Percentiles rank a stretch among this genome's conserved stretches.
Evolutionary conservation across 2,888 invertebrate species (phyloP).

Genomic region (Frankliniella fusca): DNA sequence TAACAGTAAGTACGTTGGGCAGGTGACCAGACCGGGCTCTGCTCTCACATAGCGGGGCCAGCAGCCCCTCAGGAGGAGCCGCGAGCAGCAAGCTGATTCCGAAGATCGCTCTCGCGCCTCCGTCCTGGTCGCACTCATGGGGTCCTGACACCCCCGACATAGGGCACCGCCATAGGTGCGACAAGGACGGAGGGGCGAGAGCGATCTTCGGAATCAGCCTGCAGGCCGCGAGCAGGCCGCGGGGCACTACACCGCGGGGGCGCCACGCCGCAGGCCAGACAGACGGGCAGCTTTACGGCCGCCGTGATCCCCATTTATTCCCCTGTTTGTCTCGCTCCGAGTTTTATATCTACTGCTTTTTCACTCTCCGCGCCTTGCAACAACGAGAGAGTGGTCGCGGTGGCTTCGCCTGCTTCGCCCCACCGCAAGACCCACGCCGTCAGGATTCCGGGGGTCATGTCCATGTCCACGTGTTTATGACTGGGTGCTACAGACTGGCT

Average conservation of each 20-base stretch:
- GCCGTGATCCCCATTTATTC: conserved; percentile 19
- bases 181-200: no score
- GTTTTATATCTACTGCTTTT: conserved; percentile 7
- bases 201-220: no score
- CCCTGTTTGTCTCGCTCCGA: conserved; percentile 19
- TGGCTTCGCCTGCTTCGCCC: background rate
- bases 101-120: no score
- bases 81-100: no score
- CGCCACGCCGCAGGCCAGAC: background rate
- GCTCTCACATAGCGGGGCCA: no score
- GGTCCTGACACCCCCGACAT: no score
- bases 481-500: background rate
- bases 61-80: no score
- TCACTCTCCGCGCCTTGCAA: background rate
- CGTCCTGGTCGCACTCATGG: no score
- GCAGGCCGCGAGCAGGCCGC: no score
- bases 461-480: background rate
- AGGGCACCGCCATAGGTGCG: no score
- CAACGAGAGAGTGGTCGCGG: background rate
- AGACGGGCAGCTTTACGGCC: background rate
- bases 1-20: no score
- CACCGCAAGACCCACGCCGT: background rate
- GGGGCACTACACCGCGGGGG: background rate
- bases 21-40: no score
- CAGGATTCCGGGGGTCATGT: background rate